phyloP scores from a whole-genome alignment of 2,797 vertebrate species.

The Chiroxiphia lanceolata region DNA sequence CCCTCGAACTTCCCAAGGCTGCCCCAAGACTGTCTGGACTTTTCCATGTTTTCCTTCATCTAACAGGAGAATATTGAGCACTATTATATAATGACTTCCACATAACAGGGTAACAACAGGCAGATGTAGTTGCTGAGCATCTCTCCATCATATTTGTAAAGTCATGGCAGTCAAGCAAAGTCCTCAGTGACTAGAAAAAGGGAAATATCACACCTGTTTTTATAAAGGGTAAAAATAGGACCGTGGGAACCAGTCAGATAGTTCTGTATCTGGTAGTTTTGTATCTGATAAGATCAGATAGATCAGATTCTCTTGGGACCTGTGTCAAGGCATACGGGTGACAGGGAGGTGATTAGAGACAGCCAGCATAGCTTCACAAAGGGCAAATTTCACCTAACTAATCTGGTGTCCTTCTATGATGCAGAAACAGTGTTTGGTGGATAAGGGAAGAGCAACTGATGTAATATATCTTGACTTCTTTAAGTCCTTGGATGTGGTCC shows the following conservation, averaged over 20 bases:
- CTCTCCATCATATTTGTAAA: background rate
- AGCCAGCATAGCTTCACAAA: background rate
- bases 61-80: background rate
- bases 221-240: background rate
- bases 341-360: background rate
- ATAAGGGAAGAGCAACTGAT: background rate
- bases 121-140: background rate
- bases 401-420: background rate
- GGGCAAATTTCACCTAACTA: background rate
- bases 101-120: background rate
- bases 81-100: background rate
- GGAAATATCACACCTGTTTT: background rate
- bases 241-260: background rate
- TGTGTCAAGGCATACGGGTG: background rate
- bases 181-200: background rate
- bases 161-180: background rate
- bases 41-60: background rate
- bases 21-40: background rate
- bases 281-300: background rate
- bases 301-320: background rate
- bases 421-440: accelerated
- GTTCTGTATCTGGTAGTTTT: background rate
- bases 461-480: background rate
- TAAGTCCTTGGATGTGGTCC: background rate
- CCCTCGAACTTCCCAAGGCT: background rate